phyloP scores from a whole-genome alignment of 2,797 vertebrate genomes.

The Heteromormyrus szaboi region DNA sequence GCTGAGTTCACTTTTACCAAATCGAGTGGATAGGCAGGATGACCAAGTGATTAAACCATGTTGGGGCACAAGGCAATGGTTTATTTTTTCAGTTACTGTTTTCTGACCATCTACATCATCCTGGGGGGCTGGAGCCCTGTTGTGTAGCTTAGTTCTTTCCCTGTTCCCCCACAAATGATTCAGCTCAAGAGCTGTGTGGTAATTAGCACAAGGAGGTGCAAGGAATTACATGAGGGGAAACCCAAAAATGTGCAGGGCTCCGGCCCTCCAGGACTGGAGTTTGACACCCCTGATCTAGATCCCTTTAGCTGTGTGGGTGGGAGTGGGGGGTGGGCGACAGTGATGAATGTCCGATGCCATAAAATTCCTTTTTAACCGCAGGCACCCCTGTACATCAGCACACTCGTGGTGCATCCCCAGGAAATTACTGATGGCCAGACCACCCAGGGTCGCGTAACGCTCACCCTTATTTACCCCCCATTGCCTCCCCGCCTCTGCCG shows the following conservation, averaged over 20 bases:
- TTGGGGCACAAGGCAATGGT: background rate
- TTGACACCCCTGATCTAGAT: background rate
- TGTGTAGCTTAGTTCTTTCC: background rate
- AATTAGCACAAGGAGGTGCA: background rate
- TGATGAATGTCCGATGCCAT: background rate
- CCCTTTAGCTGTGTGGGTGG: background rate
- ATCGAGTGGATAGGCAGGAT: background rate
- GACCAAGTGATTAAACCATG: background rate
- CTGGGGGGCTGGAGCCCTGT: background rate
- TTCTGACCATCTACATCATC: background rate
- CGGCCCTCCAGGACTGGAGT: background rate
- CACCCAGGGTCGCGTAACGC: background rate
- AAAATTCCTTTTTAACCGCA: constrained; percentile 20
- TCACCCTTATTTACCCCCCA: background rate
- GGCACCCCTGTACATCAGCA: background rate
- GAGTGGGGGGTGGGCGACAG: background rate
- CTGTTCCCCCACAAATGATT: background rate
- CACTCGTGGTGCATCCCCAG: background rate
- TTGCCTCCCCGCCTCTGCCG: background rate
- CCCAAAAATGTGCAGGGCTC: background rate
- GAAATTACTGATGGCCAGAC: background rate
- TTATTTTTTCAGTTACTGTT: background rate
- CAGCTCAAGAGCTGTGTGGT: background rate
- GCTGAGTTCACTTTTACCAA: background rate
- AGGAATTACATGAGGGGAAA: background rate